Evolutionary conservation across 2,113 vertebrate genomes (phyloP).

Genomic region (Acrocephalus kingi): DNA sequence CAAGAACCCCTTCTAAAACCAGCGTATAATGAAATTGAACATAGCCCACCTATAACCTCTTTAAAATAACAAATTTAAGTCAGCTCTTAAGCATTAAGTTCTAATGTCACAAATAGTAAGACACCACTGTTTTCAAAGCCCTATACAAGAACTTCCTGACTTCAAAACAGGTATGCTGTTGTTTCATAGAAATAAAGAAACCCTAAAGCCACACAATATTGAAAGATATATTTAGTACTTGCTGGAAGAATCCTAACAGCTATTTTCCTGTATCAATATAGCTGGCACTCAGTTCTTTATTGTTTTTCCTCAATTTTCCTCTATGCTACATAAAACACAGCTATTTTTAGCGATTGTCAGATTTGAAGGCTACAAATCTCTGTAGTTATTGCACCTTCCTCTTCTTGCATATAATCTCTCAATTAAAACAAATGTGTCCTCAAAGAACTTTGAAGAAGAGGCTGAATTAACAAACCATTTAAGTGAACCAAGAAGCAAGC

Average conservation of each 20-base stretch:
- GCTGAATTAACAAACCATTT: conserved; percentile 29
- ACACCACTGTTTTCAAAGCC: background rate
- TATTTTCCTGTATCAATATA: background rate
- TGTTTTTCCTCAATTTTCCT: background rate
- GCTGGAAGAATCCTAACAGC: conserved; percentile 6
- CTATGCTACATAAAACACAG: background rate
- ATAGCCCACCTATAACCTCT: background rate
- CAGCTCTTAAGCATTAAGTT: background rate
- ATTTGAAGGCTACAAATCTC: background rate
- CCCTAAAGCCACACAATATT: background rate
- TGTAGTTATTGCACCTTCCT: background rate
- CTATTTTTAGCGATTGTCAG: background rate
- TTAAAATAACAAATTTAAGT: background rate
- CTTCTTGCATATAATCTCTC: background rate
- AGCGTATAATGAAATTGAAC: background rate
- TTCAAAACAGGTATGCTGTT: background rate
- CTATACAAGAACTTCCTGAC: background rate
- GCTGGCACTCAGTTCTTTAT: background rate
- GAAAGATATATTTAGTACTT: background rate
- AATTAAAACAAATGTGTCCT: conserved; percentile 39
- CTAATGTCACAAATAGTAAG: background rate
- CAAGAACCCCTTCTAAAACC: background rate
- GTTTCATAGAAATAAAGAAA: background rate
- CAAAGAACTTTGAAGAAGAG: conserved; percentile 12
- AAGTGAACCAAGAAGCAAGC: conserved; percentile 22